Evolutionary conservation across 2,888 invertebrate species (phyloP).

Genomic region (Meandrusa payeni): DNA sequence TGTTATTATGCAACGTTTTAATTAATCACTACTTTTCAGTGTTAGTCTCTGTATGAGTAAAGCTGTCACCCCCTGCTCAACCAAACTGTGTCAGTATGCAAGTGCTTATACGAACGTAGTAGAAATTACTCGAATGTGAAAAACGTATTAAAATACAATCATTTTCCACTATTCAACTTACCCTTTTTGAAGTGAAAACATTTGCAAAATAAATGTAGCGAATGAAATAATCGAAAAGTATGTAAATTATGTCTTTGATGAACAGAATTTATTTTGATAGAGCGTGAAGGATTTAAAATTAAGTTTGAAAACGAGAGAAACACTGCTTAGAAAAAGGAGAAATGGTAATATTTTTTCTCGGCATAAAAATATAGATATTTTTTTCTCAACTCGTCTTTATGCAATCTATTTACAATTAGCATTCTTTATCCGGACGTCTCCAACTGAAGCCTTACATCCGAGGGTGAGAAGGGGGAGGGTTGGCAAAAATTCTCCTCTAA

Average conservation of each 20-base stretch:
- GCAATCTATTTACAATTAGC: constrained; percentile 57
- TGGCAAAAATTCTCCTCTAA: constrained; percentile 56
- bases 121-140: constrained; percentile 16
- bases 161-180: constrained; percentile 8
- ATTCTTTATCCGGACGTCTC: constrained; percentile 49
- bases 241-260: constrained; percentile 5
- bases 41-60: not conserved
- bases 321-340: constrained; percentile 4
- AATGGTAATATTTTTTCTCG: not conserved
- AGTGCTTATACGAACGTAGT: constrained; percentile 5
- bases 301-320: constrained; percentile 7
- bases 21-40: too few species aligned
- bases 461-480: constrained; percentile 36
- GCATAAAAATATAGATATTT: constrained; percentile 3
- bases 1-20: too few species aligned
- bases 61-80: constrained; percentile 9
- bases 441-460: constrained; percentile 34
- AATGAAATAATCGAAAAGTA: constrained; percentile 6
- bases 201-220: constrained; percentile 10
- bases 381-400: constrained; percentile 34
- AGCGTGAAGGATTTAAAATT: constrained; percentile 10
- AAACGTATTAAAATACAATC: constrained; percentile 8
- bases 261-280: constrained; percentile 1
- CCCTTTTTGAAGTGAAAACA: constrained; percentile 3
- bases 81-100: constrained; percentile 4